Evolutionary conservation across 2,888 invertebrate species (phyloP).

Genomic region (Xestobium rufovillosum): DNA sequence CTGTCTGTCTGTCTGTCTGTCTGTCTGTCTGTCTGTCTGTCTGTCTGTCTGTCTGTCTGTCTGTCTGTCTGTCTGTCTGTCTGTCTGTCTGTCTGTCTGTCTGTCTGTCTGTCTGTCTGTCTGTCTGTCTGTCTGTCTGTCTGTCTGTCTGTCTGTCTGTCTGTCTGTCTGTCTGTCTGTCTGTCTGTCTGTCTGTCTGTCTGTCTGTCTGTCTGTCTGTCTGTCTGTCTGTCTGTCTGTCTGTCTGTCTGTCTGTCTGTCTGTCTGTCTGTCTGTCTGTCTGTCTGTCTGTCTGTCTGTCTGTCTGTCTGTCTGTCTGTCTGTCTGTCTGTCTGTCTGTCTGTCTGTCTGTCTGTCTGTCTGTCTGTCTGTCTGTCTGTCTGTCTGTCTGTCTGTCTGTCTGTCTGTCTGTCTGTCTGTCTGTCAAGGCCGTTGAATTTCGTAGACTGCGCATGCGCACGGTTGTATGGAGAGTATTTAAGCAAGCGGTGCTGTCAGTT

Average conservation of each 20-base stretch:
- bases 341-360: no score
- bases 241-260: slow-evolving; percentile 4
- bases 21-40: slow-evolving; percentile 3
- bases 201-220: slow-evolving; percentile 4
- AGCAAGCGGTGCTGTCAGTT: no score
- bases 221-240: slow-evolving; percentile 4
- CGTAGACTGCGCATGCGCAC: no score
- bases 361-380: no score
- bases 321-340: no score
- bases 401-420: no score
- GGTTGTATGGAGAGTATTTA: no score
- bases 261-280: slow-evolving; percentile 4
- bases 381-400: no score
- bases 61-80: slow-evolving; percentile 3
- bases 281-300: slow-evolving; percentile 4
- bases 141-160: slow-evolving; percentile 4
- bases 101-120: slow-evolving; percentile 4
- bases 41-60: slow-evolving; percentile 4
- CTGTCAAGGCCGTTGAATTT: no score
- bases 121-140: slow-evolving; percentile 4
- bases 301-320: no score
- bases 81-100: slow-evolving; percentile 4
- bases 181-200: slow-evolving; percentile 4
- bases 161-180: slow-evolving; percentile 4
- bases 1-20: slow-evolving; percentile 2